A percentile compares a stretch with the other conserved stretches of the same genome.
Evolutionary conservation across 2,888 invertebrate species (phyloP).

Genomic region (Nephrotoma guestfalica): DNA sequence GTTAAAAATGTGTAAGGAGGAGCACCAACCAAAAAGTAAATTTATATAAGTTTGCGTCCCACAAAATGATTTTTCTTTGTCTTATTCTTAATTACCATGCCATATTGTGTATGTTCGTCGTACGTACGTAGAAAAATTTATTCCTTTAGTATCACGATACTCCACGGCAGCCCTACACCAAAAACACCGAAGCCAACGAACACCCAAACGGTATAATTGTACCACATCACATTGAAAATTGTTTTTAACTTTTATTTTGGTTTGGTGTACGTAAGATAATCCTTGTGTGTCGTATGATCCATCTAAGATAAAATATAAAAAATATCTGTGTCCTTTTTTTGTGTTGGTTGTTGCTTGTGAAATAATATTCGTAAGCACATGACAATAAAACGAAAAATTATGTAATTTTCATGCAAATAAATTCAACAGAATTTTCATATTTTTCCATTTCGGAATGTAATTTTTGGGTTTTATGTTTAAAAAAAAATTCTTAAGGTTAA

Average conservation of each 20-base stretch:
- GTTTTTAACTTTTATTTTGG: neutral
- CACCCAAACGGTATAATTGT: neutral
- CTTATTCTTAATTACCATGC: neutral
- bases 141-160: neutral
- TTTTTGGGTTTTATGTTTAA: neutral
- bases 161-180: neutral
- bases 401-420: neutral
- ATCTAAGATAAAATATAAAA: neutral
- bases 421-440: neutral
- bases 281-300: neutral
- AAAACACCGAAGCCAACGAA: neutral
- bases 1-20: neutral
- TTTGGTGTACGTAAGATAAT: neutral
- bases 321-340: neutral
- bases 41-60: neutral
- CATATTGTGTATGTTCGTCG: neutral
- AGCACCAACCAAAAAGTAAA: neutral
- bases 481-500: neutral
- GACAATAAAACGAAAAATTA: neutral
- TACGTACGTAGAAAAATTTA: neutral
- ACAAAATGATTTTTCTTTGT: neutral
- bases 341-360: neutral
- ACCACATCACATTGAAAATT: neutral
- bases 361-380: neutral
- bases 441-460: neutral